Evolutionary conservation across 2,113 vertebrate species (phyloP).

Genomic region (Podocnemis expansa): DNA sequence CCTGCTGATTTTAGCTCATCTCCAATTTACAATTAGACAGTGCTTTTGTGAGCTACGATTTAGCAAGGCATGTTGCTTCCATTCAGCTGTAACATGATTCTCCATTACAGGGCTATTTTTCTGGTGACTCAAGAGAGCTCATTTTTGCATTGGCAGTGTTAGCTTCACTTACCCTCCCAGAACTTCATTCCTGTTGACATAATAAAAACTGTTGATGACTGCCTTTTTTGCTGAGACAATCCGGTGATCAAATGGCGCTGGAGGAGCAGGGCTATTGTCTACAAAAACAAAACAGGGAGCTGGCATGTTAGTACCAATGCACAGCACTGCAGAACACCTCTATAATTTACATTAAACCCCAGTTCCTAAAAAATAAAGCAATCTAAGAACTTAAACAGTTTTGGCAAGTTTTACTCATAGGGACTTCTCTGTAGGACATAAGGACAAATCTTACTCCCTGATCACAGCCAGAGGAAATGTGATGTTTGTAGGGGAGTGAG

Average conservation of each 20-base stretch:
- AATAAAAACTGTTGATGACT: conserved; percentile 85
- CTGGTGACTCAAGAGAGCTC: neutral
- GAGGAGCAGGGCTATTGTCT: conserved; percentile 83
- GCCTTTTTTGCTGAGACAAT: conserved; percentile 89
- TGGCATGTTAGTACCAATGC: neutral
- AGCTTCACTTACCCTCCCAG: conserved; percentile 91
- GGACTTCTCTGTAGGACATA: neutral
- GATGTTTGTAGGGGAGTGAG: neutral
- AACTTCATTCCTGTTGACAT: conserved; percentile 87
- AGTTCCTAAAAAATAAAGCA: neutral
- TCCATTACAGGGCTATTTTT: neutral
- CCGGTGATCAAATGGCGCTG: conserved; percentile 93
- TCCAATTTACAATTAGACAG: conserved; percentile 6
- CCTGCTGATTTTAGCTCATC: neutral
- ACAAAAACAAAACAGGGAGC: conserved; percentile 37
- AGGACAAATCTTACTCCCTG: neutral
- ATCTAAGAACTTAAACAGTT: neutral
- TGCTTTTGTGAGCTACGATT: neutral
- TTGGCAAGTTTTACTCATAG: neutral
- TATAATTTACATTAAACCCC: neutral
- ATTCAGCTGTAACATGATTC: neutral
- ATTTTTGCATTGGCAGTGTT: neutral
- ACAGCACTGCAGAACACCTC: neutral
- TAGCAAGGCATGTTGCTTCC: neutral
- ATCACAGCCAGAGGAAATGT: neutral